Base-by-base conservation (phyloP, 2,113 vertebrate species). In the Petromus typicus region DNA sequence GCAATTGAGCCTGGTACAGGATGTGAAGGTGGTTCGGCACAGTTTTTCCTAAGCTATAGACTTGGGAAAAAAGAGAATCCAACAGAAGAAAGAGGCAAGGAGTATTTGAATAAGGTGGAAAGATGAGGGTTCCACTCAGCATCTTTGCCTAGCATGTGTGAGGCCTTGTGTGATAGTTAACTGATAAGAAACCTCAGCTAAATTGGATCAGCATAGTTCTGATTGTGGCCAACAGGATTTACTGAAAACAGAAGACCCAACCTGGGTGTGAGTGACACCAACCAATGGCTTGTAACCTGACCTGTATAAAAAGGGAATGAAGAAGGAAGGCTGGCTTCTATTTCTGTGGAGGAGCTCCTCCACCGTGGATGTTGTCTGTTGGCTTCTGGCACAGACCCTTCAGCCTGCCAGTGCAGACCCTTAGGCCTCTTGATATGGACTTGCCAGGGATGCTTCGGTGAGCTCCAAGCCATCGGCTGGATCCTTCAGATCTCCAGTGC, bases 21-120 rank as follows among this genome's bases (percentile, higher is more conserved):
- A 6, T 71, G 22, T 37, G 16, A 37, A 13, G 45, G 23, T 59
- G 63, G 25, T n/a, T 18, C 5, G 12, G 17, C 17, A n/a, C 17
- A 22, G 34, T 37, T 88, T 64, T 61, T 48, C 51, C 54, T 86
- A 75, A 94, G 22, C 6, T 20, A 71, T 18, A 61, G 61, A 37
- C 56, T 93, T 81, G 57, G 89, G 54, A 9, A 79, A 91, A 83
- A 81, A 91, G 56, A 88, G n/a, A 69, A 32, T 40, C 32, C 37
- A 75, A 22, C 51, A 73, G 37, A 73, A 45, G 57, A 93, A 20
- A 69, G 45, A 71, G 89, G 85, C 45, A 48, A 80, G 63, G 81
- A 63, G 81, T n/a, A 56, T 45, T 76, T 71, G 76, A 67, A 84
- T 51, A 73, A 89, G 23, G 23, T 25, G 20, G 45, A 88, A 51